phyloP scores from a whole-genome alignment of 2,113 vertebrate species.

The Brachirus orientalis region DNA sequence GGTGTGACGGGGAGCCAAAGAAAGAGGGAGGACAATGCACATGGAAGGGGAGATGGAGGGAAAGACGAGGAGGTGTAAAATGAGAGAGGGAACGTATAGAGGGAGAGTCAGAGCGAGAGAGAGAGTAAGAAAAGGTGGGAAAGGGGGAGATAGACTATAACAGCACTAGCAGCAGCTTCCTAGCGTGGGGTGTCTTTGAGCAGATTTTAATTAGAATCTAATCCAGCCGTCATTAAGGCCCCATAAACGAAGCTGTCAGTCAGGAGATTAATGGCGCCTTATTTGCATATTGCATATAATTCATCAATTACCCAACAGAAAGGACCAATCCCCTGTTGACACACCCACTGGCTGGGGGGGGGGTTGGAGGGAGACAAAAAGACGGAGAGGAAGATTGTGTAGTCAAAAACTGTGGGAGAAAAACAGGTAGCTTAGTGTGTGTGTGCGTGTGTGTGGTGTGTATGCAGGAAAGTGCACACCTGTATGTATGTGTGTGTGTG shows the following conservation, averaged over 20 bases:
- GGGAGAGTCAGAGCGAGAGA: conserved; percentile 24
- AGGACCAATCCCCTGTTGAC: conserved; percentile 82
- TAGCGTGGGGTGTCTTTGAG: conserved; percentile 81
- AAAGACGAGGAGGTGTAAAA: conserved; percentile 52
- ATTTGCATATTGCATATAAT: conserved; percentile 84
- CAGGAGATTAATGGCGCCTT: conserved; percentile 79
- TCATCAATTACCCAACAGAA: conserved; percentile 83
- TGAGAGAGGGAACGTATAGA: conserved; percentile 31
- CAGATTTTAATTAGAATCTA: conserved; percentile 84
- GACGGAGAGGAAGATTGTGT: conserved; percentile 72
- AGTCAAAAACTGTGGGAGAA: conserved; percentile 74
- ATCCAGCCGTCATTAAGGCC: conserved; percentile 82
- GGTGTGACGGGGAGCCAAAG: conserved; percentile 23
- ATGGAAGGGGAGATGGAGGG: conserved; percentile 81
- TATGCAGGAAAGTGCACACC: conserved; percentile 21
- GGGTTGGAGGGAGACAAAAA: conserved; percentile 50
- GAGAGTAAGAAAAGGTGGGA: conserved; percentile 10
- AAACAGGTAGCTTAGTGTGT: conserved; percentile 65
- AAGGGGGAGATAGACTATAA: conserved; percentile 50
- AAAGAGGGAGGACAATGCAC: conserved; percentile 18
- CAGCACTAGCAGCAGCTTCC: conserved; percentile 68
- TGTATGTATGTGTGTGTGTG: conserved; percentile 34
- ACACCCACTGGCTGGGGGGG: conserved; percentile 75
- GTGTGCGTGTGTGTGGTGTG: conserved; percentile 38
- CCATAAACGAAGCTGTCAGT: conserved; percentile 83